Conservation (phyloP, 2,797 vertebrate species). For the Acipenser transmontanus region DNA sequence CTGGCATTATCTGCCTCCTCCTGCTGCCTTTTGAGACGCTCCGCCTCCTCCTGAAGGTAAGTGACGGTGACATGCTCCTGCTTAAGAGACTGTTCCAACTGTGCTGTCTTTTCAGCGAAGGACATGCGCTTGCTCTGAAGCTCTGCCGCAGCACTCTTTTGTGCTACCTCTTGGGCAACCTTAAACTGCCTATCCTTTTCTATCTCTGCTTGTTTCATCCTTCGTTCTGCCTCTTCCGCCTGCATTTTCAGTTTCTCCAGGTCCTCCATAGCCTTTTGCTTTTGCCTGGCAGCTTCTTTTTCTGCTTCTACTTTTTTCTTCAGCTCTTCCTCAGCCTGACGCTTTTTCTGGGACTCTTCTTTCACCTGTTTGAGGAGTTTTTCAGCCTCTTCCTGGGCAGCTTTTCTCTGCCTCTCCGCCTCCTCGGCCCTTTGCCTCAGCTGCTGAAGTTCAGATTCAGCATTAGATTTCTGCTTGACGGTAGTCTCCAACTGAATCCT, state of each 20-base stretch:
- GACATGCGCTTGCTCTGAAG: conserved; percentile 85
- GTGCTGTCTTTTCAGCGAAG: conserved; percentile 80
- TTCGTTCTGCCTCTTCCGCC: conserved; percentile 82
- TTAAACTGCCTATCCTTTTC: conserved; percentile 85
- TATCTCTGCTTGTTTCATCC: conserved; percentile 80
- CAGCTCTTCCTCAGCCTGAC: conserved; percentile 82
- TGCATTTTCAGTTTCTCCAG: conserved; percentile 74
- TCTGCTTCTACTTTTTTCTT: conserved; percentile 78
- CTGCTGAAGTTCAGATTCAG: conserved; percentile 76
- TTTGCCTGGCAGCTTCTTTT: conserved; percentile 79
- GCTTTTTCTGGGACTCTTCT: conserved; percentile 89
- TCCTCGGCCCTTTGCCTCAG: conserved; percentile 75
- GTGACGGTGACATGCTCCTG: conserved; percentile 81
- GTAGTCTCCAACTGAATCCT: conserved; percentile 83
- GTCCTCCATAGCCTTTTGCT: conserved; percentile 80
- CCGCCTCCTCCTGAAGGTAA: conserved; percentile 83
- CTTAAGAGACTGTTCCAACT: conserved; percentile 83
- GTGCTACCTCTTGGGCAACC: conserved; percentile 73
- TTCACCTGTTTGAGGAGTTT: conserved; percentile 85
- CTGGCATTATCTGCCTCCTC: conserved; percentile 74
- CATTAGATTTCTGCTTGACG: conserved; percentile 70
- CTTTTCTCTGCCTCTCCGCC: conserved; percentile 76
- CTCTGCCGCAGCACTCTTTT: conserved; percentile 73
- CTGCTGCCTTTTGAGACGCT: conserved; percentile 72
- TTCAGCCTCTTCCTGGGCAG: conserved; percentile 88